Base-by-base conservation (phyloP, 2,888 invertebrate species). In the Drosophila fulvimacula region DNA sequence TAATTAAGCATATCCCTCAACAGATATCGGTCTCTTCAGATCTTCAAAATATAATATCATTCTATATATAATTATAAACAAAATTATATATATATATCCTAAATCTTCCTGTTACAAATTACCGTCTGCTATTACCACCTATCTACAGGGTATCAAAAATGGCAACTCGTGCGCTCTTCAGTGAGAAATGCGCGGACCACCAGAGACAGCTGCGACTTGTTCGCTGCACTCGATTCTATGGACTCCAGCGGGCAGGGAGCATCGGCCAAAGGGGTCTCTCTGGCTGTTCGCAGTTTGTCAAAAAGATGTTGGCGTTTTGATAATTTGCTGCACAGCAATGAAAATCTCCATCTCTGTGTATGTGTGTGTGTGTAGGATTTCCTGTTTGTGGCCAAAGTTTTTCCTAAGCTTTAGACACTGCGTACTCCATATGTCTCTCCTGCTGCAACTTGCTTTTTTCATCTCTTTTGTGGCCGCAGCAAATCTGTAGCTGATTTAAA, bases 241-340 rank as follows among this genome's bases (percentile, higher is more conserved):
- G 44, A 42, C 48, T 21, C 46, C 32, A 24, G 48, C 19, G 46
- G 48, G 42, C 30, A 39, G 32, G 42, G 30, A 39, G 36, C 36
- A 3, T 36, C 49, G 52, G 46, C 59, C 58, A 49, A 27, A 59
- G 59, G 51, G 34, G 36, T 49, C 19, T 13, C 1, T 0, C 42
- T 15, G 27, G 32, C 79, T 66, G 81, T 88, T 88, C 71, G 82
- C 82, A 82, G 82, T 88, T 82, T 82, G 82, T 82, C 82, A 82
- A 82, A 82, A 82, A 82, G 82, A 82, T 82, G 82, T 90, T 89
- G 89, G 82, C 83, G 81, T 82, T 78, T 81, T 79, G 91, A 89
- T 90, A 90, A 90, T 90, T 78, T 85, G 76, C 81, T 71, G 73
- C 77, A 73, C 69, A 70, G 61, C 76, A 73, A 69, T 61, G 73